phyloP scores from a whole-genome alignment of 1,140 invertebrate genomes.

The Episyrphus balteatus region DNA sequence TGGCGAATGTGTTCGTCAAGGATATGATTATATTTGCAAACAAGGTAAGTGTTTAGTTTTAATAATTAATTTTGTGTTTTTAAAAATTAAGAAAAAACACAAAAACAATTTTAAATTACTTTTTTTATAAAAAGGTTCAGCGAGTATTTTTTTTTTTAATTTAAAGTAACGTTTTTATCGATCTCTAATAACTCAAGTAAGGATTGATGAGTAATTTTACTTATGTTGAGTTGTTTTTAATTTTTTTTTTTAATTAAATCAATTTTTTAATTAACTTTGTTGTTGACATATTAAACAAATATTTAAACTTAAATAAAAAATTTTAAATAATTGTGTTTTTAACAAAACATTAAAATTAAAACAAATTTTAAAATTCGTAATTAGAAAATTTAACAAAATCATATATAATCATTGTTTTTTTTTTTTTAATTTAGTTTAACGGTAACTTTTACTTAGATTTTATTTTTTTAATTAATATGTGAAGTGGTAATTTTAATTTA shows the following conservation, averaged over 20 bases:
- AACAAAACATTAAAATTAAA: neutral
- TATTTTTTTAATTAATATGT: too few relatives aligned
- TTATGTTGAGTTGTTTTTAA: neutral
- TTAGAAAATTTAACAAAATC: too few relatives aligned
- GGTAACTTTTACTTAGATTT: too few relatives aligned
- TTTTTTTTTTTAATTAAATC: neutral
- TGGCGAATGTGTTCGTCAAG: slow-evolving; percentile 67
- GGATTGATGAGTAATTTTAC: neutral
- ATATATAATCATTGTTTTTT: too few relatives aligned
- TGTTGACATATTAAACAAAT: neutral
- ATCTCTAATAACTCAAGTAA: neutral
- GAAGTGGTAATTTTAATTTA: too few relatives aligned
- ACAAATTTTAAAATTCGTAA: neutral
- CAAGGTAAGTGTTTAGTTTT: slow-evolving; percentile 55
- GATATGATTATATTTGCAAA: slow-evolving; percentile 64
- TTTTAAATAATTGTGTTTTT: neutral
- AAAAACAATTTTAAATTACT: slow-evolving; percentile 5
- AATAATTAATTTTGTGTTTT: slow-evolving; percentile 21
- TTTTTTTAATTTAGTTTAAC: too few relatives aligned
- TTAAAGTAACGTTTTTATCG: neutral
- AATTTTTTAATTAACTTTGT: neutral
- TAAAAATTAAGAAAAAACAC: slow-evolving; percentile 11
- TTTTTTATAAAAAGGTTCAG: neutral
- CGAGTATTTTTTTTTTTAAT: neutral
- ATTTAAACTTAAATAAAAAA: neutral